These are phyloP conservation scores for Athene cunicularia DNA, from an alignment of 2,113 vertebrate genomes.

Conservation along the genomic window DNA sequence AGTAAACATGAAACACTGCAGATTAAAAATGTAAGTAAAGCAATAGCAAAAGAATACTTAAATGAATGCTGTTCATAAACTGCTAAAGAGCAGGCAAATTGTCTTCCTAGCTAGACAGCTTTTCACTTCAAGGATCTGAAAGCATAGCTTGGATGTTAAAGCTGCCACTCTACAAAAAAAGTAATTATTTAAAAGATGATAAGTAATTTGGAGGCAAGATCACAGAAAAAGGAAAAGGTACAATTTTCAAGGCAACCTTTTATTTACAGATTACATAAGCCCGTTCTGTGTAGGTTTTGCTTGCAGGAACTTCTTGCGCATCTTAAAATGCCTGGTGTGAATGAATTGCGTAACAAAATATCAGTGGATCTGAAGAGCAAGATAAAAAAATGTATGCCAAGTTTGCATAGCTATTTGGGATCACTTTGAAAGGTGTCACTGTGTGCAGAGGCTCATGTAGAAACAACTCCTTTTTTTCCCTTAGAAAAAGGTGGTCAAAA, in stretches of 20 bases:
- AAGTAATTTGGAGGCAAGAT: neutral
- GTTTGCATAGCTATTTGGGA: neutral
- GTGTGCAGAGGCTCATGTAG: neutral
- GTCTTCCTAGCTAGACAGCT: neutral
- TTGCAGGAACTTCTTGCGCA: neutral
- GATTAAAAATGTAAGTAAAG: conserved; percentile 58
- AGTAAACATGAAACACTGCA: conserved; percentile 59
- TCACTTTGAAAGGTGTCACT: neutral
- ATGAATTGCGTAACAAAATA: neutral
- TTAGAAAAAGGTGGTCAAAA: conserved; percentile 38
- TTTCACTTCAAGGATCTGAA: neutral
- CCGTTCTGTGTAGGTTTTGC: neutral
- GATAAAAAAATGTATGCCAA: neutral
- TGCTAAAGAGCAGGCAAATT: neutral
- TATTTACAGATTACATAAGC: conserved; percentile 20
- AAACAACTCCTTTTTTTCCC: neutral
- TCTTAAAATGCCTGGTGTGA: conserved; percentile 21
- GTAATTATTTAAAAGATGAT: conserved; percentile 8
- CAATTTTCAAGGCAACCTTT: neutral
- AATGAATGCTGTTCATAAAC: conserved; percentile 6
- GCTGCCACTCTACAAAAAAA: neutral
- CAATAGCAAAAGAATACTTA: conserved; percentile 11
- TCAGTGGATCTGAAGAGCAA: conserved; percentile 23
- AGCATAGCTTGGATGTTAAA: conserved; percentile 18
- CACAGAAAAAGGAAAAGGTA: neutral